Evolutionary conservation across 2,113 vertebrate genomes (phyloP).

Genomic region (Nettapus auritus): DNA sequence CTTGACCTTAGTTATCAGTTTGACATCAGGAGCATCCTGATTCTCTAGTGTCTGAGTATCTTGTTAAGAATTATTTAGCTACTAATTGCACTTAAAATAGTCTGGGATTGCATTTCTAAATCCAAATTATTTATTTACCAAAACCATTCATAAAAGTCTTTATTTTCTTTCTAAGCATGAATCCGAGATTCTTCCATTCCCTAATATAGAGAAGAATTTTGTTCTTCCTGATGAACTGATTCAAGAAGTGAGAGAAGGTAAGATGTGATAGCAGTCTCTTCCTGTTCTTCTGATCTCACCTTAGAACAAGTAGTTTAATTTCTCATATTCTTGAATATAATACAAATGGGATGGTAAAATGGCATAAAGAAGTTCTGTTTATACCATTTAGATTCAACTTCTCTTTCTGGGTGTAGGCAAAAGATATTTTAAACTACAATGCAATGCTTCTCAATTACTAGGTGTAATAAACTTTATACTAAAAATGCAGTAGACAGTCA

Average conservation of each 20-base stretch:
- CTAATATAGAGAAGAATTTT: constrained; percentile 95
- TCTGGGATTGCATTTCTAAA: not conserved
- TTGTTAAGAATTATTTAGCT: not conserved
- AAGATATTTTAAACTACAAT: not conserved
- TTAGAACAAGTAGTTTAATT: not conserved
- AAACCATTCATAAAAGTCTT: not conserved
- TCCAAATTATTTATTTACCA: not conserved
- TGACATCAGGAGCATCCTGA: not conserved
- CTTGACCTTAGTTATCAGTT: not conserved
- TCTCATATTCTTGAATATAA: not conserved
- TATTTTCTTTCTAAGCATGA: constrained; percentile 84
- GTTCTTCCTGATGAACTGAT: constrained; percentile 95
- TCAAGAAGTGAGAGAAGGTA: constrained; percentile 97
- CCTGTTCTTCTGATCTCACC: not conserved
- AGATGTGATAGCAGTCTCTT: constrained; percentile 2
- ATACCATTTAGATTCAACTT: not conserved
- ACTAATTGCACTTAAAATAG: not conserved
- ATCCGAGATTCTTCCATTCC: constrained; percentile 96
- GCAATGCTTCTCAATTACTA: not conserved
- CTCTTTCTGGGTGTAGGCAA: not conserved
- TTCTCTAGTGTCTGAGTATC: not conserved
- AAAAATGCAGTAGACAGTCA: not conserved
- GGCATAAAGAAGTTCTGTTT: not conserved
- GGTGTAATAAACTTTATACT: not conserved
- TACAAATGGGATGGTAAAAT: not conserved